Conservation (phyloP, 2,797 vertebrate species). For the Danio choprae region DNA sequence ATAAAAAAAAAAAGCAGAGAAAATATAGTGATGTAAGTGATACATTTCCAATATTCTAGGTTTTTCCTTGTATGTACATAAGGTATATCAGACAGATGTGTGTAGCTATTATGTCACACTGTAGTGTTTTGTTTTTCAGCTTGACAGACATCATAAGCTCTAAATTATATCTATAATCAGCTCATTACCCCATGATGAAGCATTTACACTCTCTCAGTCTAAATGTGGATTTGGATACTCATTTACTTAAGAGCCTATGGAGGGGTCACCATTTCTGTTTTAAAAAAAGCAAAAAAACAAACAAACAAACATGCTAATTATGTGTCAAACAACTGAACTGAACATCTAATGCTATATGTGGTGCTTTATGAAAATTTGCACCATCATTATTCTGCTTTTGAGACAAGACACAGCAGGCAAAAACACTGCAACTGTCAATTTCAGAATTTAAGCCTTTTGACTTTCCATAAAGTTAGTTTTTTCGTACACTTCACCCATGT, state of each 20-base stretch:
- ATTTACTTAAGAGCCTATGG: conserved; percentile 8
- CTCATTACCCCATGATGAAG: conserved; percentile 19
- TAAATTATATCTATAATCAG: conserved; percentile 27
- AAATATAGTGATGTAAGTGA: too few relatives aligned
- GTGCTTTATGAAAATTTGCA: background rate
- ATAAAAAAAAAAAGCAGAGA: too few relatives aligned
- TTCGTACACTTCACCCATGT: too few relatives aligned
- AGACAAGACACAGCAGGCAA: too few relatives aligned
- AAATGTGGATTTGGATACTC: conserved; percentile 20
- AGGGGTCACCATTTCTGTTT: background rate
- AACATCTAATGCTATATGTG: conserved; percentile 13
- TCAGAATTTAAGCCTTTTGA: too few relatives aligned
- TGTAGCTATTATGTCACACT: background rate
- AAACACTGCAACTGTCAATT: too few relatives aligned
- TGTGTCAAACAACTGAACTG: background rate
- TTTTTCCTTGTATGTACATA: background rate
- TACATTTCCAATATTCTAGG: too few relatives aligned
- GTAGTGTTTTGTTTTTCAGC: background rate
- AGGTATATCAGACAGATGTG: background rate
- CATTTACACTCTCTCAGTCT: conserved; percentile 4
- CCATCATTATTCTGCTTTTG: too few relatives aligned
- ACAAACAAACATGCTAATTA: conserved; percentile 18
- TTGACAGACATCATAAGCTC: background rate
- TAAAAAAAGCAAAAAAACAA: conserved; percentile 3
- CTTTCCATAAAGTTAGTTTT: too few relatives aligned